Base-by-base conservation (phyloP, 1,140 invertebrate genomes). In the Aphidius ervi region DNA sequence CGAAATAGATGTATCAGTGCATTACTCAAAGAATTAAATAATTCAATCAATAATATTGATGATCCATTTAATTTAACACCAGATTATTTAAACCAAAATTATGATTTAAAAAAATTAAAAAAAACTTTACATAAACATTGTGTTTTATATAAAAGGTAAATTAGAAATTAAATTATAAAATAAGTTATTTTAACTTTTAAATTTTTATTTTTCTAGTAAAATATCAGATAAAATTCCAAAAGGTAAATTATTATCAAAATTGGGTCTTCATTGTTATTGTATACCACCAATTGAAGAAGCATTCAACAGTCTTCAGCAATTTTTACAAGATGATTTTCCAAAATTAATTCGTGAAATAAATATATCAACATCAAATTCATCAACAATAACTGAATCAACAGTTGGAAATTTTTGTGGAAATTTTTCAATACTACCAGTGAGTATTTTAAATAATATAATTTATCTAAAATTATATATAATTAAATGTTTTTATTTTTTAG, bases 361-460 rank as follows among this genome's bases (percentile, higher is more conserved):
- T 67, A 47, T 71, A 16, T 74, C 75, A 46, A 67, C 70, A 39
- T 64, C 68, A 31, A 31, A 31, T 46, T 8, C 56, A 31, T 31
- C 23, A 9, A 59, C 65, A 9, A 54, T 58, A 3, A 16, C 55
- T 9, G 16, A 58, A 37, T 57, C 54, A 8, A 42, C 43, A n/a
- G 56, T 67, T 54, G 66, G 67, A 48, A 58, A 72, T 56, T 70
- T 68, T 46, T 72, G 68, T 64, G 72, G 73, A 49, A 75, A 63
- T 59, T 82, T 82, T 64, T 74, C 73, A 49, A 55, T 68, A 10
- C 70, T 82, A 56, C 79, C 81, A 47, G 80, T 82, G 74, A 73
- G 63, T 9, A 49, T 46, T 31, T 43, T 8, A 42, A 20, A 61
- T 46, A 58, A 16, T 16, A 50, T 56, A 50, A 37, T 39, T 59